Conservation (phyloP, 2,113 vertebrate genomes). For the Datnioides undecimradiatus region DNA sequence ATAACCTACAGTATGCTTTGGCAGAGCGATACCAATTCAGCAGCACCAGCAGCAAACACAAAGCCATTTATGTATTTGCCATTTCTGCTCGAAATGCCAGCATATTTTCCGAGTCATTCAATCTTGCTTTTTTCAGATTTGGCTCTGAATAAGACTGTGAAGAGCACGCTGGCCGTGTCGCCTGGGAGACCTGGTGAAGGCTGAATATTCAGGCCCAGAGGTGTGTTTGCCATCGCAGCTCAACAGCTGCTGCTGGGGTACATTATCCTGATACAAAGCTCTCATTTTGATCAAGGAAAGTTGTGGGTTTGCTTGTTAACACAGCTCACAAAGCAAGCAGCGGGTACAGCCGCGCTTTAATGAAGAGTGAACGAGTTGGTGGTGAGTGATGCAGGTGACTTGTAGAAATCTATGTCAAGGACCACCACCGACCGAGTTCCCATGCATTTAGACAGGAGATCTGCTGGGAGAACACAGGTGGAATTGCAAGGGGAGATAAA, state of each 20-base stretch:
- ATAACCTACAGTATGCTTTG: neutral
- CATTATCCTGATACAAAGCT: slow-evolving; percentile 4
- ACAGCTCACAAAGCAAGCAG: neutral
- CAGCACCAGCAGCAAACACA: neutral
- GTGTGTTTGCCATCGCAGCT: neutral
- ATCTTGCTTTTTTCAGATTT: slow-evolving; percentile 6
- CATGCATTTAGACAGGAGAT: slow-evolving; percentile 37
- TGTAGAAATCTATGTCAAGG: slow-evolving; percentile 38
- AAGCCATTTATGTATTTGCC: slow-evolving; percentile 2
- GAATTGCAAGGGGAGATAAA: slow-evolving; percentile 79
- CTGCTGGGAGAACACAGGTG: slow-evolving; percentile 59
- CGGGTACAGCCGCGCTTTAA: neutral
- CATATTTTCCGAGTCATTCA: slow-evolving; percentile 42
- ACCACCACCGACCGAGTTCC: slow-evolving; percentile 29
- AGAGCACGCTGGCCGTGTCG: neutral
- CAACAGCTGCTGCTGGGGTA: slow-evolving; percentile 30
- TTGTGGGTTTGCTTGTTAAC: neutral
- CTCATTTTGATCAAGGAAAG: slow-evolving; percentile 9
- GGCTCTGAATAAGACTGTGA: neutral
- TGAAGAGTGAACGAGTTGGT: slow-evolving; percentile 23
- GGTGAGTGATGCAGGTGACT: slow-evolving; percentile 30
- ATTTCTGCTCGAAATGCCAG: slow-evolving; percentile 28
- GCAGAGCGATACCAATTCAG: neutral
- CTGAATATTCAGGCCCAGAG: slow-evolving; percentile 13
- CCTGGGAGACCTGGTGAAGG: slow-evolving; percentile 12